These are phyloP conservation scores for Ostrea denselamellosa DNA, from an alignment of 1,140 invertebrate genomes.

Conservation along the genomic window DNA sequence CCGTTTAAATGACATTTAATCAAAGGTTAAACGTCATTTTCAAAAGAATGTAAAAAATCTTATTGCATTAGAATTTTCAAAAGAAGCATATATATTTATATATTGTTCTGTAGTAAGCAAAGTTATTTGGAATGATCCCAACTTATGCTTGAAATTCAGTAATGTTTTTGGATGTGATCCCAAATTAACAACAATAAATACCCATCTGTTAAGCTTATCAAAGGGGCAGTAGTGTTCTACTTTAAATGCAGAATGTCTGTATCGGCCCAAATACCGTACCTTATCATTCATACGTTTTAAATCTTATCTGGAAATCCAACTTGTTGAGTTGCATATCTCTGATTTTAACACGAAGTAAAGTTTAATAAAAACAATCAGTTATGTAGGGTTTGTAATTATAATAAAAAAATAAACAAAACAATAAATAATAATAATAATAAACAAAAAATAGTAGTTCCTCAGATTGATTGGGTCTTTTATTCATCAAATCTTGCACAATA, in stretches of 20 bases:
- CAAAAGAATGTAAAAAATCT: neutral
- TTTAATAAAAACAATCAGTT: too few relatives aligned
- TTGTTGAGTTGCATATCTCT: conserved; percentile 22
- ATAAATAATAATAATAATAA: too few relatives aligned
- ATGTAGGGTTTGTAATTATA: too few relatives aligned
- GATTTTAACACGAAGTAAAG: neutral
- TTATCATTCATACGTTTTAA: conserved; percentile 14
- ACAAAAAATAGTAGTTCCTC: too few relatives aligned
- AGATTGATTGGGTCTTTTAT: too few relatives aligned
- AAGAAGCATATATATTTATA: neutral
- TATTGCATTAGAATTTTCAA: neutral
- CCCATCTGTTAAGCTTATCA: neutral
- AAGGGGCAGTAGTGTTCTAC: neutral
- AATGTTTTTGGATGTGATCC: conserved; percentile 7
- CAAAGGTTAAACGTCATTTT: neutral
- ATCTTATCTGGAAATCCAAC: conserved; percentile 17
- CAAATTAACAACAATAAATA: conserved; percentile 1
- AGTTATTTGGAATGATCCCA: neutral
- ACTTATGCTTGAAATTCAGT: neutral
- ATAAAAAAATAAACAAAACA: too few relatives aligned
- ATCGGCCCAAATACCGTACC: neutral
- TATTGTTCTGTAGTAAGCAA: neutral
- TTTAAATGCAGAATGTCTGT: neutral
- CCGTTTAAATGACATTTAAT: conserved; percentile 3
- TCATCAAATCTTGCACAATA: too few relatives aligned